Evolutionary conservation across 2,113 vertebrate species (phyloP), one percentile per base, ranked within the genome.

Genomic region (Micronycteris hirsuta): DNA sequence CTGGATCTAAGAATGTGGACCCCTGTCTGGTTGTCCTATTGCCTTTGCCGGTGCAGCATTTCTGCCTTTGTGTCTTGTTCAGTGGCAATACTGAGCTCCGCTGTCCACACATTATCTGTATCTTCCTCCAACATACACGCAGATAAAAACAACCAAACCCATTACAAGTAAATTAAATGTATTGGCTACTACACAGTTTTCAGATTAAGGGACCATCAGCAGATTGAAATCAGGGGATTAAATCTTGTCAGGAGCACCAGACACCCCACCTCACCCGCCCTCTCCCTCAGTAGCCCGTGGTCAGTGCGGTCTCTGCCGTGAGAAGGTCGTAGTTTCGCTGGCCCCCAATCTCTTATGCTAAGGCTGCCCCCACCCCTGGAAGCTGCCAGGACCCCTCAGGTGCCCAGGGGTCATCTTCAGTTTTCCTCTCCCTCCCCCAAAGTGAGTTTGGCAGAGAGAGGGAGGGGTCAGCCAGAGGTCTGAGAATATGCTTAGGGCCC

Each of bases 151-250:
- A 91, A 67, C 41, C 56, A 89, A 58, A 84, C n/a, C 43, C 28
- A 56, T 47, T 47, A 19, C 47, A 83, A 92, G 82, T 52, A 95
- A 85, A 96, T 96, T 73, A 97, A 92, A 96, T 67, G 97, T 96
- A 81, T 89, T 94, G 43, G 95, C 26, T 0, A 92, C 97, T 95
- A 95, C 86, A 97, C 77, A 94, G 98, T 96, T 98, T 98, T 14
- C 11, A 73, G 91, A 41, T 94, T 97, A 95, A 56, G 38, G 71
- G 90, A 71, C 86, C 92, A 80, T 98, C 96, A 89, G 91, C 67
- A n/a, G 97, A 98, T 97, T 97, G 97, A 96, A 97, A 97, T 93
- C 76, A 36, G 0, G 3, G 96, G 96, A 98, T 98, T 98, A 98
- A 91, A 92, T 49, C 83, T 89, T 95, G 81, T 77, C 77, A 19